Evolutionary conservation across 2,113 vertebrate species (phyloP).

Genomic region (Oreotrochilus melanogaster): DNA sequence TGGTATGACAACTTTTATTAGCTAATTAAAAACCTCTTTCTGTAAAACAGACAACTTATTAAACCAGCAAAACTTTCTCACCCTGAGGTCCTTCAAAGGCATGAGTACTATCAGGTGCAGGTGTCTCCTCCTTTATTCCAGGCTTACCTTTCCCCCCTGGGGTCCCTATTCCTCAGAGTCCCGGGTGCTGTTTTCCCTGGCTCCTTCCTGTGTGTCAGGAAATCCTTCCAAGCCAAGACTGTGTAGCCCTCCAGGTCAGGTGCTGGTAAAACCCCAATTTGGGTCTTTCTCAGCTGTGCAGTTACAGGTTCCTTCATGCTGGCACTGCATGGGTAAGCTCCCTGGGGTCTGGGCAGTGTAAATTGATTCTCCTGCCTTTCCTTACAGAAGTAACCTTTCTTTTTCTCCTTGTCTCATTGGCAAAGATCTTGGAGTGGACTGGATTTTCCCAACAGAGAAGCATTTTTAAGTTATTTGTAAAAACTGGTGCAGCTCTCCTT

Average conservation of each 20-base stretch:
- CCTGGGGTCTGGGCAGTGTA: accelerated
- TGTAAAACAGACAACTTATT: not conserved
- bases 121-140: not conserved
- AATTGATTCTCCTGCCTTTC: not conserved
- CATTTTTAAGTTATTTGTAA: not conserved
- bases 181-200: not conserved
- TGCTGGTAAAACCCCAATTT: not conserved
- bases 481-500: not conserved
- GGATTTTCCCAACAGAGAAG: not conserved
- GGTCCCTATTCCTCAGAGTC: not conserved
- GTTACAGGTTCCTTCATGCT: accelerated
- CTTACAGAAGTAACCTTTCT: not conserved
- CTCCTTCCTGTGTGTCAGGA: not conserved
- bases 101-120: not conserved
- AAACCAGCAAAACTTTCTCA: not conserved
- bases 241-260: not conserved
- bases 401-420: not conserved
- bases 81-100: not conserved
- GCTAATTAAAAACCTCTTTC: not conserved
- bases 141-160: not conserved
- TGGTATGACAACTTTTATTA: not conserved
- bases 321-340: accelerated
- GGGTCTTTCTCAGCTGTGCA: not conserved
- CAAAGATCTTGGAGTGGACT: not conserved
- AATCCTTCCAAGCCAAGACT: not conserved